Conservation (phyloP, 2,888 invertebrate genomes). For the Eretmocerus hayati region DNA sequence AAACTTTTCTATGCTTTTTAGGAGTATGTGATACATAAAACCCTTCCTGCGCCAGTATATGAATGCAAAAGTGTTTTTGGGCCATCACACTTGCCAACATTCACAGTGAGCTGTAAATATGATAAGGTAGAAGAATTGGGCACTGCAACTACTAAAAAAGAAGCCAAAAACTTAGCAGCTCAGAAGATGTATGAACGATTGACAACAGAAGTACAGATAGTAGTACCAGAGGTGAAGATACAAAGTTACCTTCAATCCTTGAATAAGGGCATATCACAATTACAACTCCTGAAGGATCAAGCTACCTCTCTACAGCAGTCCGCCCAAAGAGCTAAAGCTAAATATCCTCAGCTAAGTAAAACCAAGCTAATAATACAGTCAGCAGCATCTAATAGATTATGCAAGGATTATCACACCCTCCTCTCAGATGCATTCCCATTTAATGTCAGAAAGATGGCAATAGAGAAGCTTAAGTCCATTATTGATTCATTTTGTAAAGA, state of each 20-base stretch:
- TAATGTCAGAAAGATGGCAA: background rate
- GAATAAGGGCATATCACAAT: background rate
- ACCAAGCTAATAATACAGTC: background rate
- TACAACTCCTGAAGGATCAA: background rate
- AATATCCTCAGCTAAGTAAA: conserved; percentile 2
- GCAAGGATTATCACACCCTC: background rate
- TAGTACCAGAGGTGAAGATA: background rate
- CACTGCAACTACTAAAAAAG: conserved; percentile 5
- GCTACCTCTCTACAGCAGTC: background rate
- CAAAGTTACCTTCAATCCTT: background rate
- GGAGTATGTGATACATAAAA: too few species aligned
- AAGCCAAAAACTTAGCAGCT: conserved; percentile 1
- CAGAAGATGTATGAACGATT: conserved; percentile 7
- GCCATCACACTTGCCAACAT: conserved; percentile 3
- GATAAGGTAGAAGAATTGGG: background rate
- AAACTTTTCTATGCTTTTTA: too few species aligned
- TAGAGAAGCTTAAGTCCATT: background rate
- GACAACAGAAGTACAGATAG: background rate
- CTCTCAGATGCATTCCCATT: background rate
- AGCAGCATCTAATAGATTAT: background rate
- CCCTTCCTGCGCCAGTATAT: too few species aligned
- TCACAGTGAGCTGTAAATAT: conserved; percentile 6
- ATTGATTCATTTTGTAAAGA: background rate
- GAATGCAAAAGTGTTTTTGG: background rate
- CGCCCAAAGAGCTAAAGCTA: background rate